A percentile compares a stretch with the other conserved stretches of the same genome.
phyloP scores from a whole-genome alignment of 2,113 vertebrate genomes.

The Etheostoma spectabile region DNA sequence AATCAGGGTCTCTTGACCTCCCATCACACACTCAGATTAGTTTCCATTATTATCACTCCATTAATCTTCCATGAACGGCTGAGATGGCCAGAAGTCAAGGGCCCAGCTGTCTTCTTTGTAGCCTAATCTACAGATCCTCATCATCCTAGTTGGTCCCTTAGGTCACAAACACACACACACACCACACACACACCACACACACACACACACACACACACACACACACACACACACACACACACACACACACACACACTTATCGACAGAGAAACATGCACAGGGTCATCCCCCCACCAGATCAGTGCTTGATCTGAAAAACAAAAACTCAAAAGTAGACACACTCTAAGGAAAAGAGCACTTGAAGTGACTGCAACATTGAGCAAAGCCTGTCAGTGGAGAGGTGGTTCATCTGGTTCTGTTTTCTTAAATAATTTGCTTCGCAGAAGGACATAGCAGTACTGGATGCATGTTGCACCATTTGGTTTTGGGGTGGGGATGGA shows the following conservation, averaged over 20 bases:
- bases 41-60: constrained; percentile 67
- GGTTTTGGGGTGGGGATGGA: constrained; percentile 3
- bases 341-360: not conserved
- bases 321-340: constrained; percentile 21
- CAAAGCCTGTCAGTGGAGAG: not conserved
- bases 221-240: not conserved
- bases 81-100: constrained; percentile 43
- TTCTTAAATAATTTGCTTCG: constrained; percentile 7
- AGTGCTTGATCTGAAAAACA: constrained; percentile 1
- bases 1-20: constrained; percentile 67
- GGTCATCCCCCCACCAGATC: constrained; percentile 4
- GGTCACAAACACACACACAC: constrained; percentile 20
- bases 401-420: constrained; percentile 1
- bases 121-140: constrained; percentile 54
- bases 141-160: constrained; percentile 19
- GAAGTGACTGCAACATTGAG: constrained; percentile 8
- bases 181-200: constrained; percentile 5
- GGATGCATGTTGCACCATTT: constrained; percentile 2
- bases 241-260: constrained; percentile 16
- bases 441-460: not conserved
- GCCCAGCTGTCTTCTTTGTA: constrained; percentile 64
- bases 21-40: constrained; percentile 57
- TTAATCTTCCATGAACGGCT: constrained; percentile 61
- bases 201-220: constrained; percentile 19
- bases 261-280: not conserved